phyloP scores from a whole-genome alignment of 2,888 invertebrate genomes.

The Dryomyza anilis region DNA sequence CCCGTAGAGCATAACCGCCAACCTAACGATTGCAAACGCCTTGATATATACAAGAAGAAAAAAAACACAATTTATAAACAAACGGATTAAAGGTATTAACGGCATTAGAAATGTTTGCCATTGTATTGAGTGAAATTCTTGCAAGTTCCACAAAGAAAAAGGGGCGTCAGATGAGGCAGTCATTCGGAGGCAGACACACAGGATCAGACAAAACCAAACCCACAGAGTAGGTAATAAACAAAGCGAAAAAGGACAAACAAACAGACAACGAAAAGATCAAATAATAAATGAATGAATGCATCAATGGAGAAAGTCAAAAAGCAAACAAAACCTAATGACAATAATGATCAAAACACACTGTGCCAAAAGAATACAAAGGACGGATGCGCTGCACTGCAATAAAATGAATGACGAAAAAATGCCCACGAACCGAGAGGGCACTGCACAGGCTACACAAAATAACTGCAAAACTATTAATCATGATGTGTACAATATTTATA shows the following conservation, averaged over 20 bases:
- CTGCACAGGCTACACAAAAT: neutral
- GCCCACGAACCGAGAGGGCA: neutral
- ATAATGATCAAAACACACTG: constrained; percentile 17
- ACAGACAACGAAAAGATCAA: neutral
- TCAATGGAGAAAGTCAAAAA: neutral
- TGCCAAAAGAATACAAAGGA: neutral
- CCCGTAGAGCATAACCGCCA: no score
- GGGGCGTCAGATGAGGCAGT: neutral
- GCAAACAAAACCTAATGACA: constrained; percentile 18
- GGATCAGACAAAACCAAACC: neutral
- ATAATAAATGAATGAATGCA: neutral
- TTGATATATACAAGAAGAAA: neutral
- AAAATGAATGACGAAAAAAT: neutral
- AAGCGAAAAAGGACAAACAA: neutral
- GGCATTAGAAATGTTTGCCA: neutral
- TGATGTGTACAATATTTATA: constrained; percentile 34
- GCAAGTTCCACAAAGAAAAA: neutral
- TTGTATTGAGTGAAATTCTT: neutral
- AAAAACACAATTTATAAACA: constrained; percentile 11
- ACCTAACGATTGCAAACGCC: no score
- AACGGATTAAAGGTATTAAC: constrained; percentile 11
- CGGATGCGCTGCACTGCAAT: neutral
- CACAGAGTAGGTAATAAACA: neutral
- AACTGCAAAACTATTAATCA: constrained; percentile 48
- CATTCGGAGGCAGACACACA: neutral